Evolutionary conservation across 2,113 vertebrate species (phyloP).

Genomic region (Nibea coibor): DNA sequence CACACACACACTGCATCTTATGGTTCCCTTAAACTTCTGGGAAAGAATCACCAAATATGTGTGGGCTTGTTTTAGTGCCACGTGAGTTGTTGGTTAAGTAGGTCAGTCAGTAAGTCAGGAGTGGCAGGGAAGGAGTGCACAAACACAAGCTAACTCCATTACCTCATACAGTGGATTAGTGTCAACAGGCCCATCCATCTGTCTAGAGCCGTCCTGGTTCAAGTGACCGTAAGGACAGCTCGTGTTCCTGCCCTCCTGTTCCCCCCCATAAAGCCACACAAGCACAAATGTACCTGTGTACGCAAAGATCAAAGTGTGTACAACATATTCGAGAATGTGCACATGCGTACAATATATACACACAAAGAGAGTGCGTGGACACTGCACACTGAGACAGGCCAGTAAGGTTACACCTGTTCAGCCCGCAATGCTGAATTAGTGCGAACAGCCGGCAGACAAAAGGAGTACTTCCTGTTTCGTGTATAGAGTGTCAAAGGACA

Average conservation of each 20-base stretch:
- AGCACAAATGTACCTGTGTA: slow-evolving; percentile 16
- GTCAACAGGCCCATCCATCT: slow-evolving; percentile 78
- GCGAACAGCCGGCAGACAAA: slow-evolving; percentile 21
- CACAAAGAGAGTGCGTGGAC: not conserved
- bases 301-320: not conserved
- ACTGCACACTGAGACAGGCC: not conserved
- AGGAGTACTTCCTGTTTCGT: slow-evolving; percentile 66
- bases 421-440: slow-evolving; percentile 8
- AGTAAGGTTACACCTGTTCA: slow-evolving; percentile 38
- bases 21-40: slow-evolving; percentile 37
- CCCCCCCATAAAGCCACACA: not conserved
- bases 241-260: not conserved
- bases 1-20: not conserved
- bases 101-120: slow-evolving; percentile 81
- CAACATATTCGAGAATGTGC: not conserved
- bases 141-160: slow-evolving; percentile 77
- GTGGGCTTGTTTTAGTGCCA: slow-evolving; percentile 59
- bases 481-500: slow-evolving; percentile 21
- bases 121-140: slow-evolving; percentile 70
- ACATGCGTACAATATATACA: not conserved
- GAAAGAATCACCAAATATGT: slow-evolving; percentile 45
- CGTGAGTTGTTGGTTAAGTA: slow-evolving; percentile 77
- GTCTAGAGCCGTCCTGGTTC: slow-evolving; percentile 55
- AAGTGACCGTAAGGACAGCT: slow-evolving; percentile 61
- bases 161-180: slow-evolving; percentile 80